phyloP scores from a whole-genome alignment of 2,888 invertebrate species.

The Stomorhina lunata region DNA sequence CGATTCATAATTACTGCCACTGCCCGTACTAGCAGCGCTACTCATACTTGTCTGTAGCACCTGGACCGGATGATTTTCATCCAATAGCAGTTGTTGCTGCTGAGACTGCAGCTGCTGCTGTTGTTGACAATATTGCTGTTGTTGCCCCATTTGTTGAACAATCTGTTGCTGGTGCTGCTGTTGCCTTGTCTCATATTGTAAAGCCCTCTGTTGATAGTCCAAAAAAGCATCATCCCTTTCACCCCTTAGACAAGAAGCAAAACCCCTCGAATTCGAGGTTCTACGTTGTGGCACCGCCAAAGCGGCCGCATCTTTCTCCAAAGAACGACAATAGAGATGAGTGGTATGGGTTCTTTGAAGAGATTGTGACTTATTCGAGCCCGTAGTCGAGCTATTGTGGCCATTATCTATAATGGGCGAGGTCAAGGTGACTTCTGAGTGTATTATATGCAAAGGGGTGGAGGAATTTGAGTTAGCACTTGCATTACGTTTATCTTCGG shows the following conservation, averaged over 20 bases:
- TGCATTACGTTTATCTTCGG: slow-evolving; percentile 72
- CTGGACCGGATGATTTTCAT: slow-evolving; percentile 58
- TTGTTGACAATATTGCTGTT: slow-evolving; percentile 61
- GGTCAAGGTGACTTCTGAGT: slow-evolving; percentile 69
- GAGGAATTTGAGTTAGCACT: slow-evolving; percentile 40
- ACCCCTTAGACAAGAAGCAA: slow-evolving; percentile 79
- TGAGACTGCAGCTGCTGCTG: slow-evolving; percentile 51
- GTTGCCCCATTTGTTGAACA: background rate
- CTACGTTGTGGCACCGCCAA: slow-evolving; percentile 70
- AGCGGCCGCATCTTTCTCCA: slow-evolving; percentile 71
- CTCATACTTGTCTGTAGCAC: slow-evolving; percentile 61
- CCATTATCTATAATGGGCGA: slow-evolving; percentile 58
- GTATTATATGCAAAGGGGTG: slow-evolving; percentile 67
- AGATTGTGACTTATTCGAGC: slow-evolving; percentile 69
- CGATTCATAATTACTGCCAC: slow-evolving; percentile 56
- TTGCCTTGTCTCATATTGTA: slow-evolving; percentile 65
- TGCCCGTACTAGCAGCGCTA: slow-evolving; percentile 64
- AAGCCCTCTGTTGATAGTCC: slow-evolving; percentile 71
- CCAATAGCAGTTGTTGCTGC: slow-evolving; percentile 49
- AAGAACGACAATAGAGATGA: slow-evolving; percentile 73
- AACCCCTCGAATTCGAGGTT: slow-evolving; percentile 77
- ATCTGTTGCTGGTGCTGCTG: slow-evolving; percentile 37
- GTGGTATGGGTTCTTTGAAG: slow-evolving; percentile 71
- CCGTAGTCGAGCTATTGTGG: slow-evolving; percentile 40
- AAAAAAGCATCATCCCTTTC: slow-evolving; percentile 78